Percentiles rank a stretch among this genome's conserved stretches.
Evolutionary conservation across 2,888 invertebrate species (phyloP).

Genomic region (Melanostoma mellinum): DNA sequence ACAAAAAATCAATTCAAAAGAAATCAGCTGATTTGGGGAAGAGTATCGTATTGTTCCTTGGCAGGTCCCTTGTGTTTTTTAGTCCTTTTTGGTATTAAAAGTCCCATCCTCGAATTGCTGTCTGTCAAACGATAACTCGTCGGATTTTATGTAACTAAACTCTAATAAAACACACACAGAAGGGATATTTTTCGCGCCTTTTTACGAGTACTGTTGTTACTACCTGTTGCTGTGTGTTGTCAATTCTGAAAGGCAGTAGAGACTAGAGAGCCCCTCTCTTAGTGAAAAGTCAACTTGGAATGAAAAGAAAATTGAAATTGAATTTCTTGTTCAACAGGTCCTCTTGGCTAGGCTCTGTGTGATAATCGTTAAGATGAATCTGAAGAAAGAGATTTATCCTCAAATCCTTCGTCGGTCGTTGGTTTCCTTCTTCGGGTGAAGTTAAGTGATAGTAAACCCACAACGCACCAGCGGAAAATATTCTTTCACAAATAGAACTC

Average conservation of each 20-base stretch:
- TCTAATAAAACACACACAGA: constrained; percentile 39
- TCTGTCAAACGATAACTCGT: constrained; percentile 37
- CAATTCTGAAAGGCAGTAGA: constrained; percentile 2
- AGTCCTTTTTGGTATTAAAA: constrained; percentile 49
- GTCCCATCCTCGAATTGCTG: constrained; percentile 19
- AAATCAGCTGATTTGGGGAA: constrained; percentile 69
- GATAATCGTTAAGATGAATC: constrained; percentile 46
- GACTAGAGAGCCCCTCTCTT: not conserved
- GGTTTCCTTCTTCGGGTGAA: constrained; percentile 27
- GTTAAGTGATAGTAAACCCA: constrained; percentile 66
- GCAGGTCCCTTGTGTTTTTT: constrained; percentile 21
- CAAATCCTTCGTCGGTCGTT: constrained; percentile 15
- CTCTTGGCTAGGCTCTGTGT: constrained; percentile 4
- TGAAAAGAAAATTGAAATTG: constrained; percentile 58
- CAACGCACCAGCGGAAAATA: constrained; percentile 49
- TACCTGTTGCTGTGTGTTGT: constrained; percentile 52
- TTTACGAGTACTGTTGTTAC: constrained; percentile 41
- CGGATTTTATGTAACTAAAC: constrained; percentile 44
- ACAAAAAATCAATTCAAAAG: constrained; percentile 2
- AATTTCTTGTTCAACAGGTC: constrained; percentile 47
- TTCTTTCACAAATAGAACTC: not conserved
- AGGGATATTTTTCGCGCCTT: constrained; percentile 62
- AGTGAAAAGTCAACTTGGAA: constrained; percentile 38
- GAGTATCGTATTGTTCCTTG: not conserved
- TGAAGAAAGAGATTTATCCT: constrained; percentile 44